Conservation (phyloP, 64 coral and sea anemone species). For the Pocillopora damicornis region DNA sequence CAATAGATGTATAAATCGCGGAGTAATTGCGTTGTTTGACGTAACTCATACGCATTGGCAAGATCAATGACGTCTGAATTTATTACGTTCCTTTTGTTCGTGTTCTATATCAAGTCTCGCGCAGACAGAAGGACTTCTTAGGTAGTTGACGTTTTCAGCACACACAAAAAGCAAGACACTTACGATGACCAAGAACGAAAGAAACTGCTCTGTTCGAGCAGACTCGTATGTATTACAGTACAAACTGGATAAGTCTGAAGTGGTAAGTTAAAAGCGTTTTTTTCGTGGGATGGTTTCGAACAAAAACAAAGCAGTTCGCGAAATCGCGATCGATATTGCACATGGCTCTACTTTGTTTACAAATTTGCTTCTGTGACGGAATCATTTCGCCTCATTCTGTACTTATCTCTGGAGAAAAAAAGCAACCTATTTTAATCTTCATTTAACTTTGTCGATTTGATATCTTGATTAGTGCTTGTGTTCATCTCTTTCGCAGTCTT, state of each 20-base stretch:
- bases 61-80: too few relatives aligned
- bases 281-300: neutral
- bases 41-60: too few relatives aligned
- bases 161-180: too few relatives aligned
- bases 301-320: neutral
- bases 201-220: slow-evolving; percentile 12
- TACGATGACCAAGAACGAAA: neutral
- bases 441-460: neutral
- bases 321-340: neutral
- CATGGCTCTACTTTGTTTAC: neutral
- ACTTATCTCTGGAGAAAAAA: neutral
- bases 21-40: too few relatives aligned
- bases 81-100: too few relatives aligned
- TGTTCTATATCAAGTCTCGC: too few relatives aligned
- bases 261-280: neutral
- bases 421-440: neutral
- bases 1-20: too few relatives aligned
- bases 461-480: neutral
- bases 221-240: slow-evolving; percentile 38
- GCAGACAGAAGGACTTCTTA: too few relatives aligned
- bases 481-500: neutral
- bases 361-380: neutral
- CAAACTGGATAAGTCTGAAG: slow-evolving; percentile 35
- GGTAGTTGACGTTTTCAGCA: too few relatives aligned
- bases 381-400: neutral